phyloP scores from a whole-genome alignment of 30 jellyfish, hydroid and myxozoan genomes.

The Aurelia aurita region DNA sequence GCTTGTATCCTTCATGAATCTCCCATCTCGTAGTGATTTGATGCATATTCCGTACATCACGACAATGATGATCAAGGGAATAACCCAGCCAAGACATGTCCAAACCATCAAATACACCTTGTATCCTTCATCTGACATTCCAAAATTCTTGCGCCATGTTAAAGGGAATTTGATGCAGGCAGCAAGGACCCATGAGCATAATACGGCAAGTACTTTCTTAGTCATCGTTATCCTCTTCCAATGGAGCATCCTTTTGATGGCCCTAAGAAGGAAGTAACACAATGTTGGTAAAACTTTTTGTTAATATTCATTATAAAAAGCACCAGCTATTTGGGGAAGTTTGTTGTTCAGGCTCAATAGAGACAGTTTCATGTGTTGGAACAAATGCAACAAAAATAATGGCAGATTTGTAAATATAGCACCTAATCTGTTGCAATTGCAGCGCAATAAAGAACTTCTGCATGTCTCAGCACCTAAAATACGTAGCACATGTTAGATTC shows the following conservation, averaged over 20 bases:
- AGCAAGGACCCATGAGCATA: conserved; percentile 56
- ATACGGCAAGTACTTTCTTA: conserved; percentile 33
- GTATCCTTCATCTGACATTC: conserved; percentile 69
- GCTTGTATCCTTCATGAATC: conserved; percentile 44
- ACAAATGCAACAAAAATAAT: too few species aligned
- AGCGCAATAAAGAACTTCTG: too few species aligned
- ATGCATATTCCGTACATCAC: conserved; percentile 61
- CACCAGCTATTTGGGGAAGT: not conserved
- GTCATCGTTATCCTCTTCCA: conserved; percentile 58
- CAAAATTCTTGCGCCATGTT: conserved; percentile 70
- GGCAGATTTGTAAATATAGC: too few species aligned
- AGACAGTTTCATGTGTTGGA: too few species aligned
- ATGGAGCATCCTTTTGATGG: conserved; percentile 43
- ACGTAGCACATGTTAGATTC: too few species aligned
- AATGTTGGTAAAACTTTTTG: not conserved
- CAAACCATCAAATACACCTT: conserved; percentile 66
- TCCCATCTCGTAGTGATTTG: conserved; percentile 4
- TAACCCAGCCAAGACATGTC: conserved; percentile 78
- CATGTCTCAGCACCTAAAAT: too few species aligned
- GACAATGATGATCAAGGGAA: conserved; percentile 51
- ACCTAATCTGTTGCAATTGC: too few species aligned
- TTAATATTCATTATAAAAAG: not conserved
- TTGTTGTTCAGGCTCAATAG: too few species aligned
- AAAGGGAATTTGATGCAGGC: conserved; percentile 70
- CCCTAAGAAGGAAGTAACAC: conserved; percentile 19